Evolutionary conservation across 1,140 invertebrate species (phyloP), one percentile per base, ranked within the genome.

Genomic region (Brachionus rotundiformis): DNA sequence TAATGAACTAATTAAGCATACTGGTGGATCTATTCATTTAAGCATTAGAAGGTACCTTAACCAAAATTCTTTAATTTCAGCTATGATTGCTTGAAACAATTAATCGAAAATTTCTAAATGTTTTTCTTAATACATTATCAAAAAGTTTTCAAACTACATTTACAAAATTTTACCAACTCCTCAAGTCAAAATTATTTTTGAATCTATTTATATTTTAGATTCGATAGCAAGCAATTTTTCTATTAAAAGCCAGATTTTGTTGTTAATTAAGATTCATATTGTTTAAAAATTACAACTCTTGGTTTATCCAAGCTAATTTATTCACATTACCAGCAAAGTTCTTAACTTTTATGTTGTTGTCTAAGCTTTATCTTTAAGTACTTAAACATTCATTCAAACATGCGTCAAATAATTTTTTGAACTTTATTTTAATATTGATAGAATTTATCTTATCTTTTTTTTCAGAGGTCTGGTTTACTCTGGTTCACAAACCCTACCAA

Each of bases 1-100:
- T 31, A 93, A 94, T 87, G 93, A 93, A 85, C 88, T 95, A 80
- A 95, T 96, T 87, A 92, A 92, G 87, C 92, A 92, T 86, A 92
- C 93, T n/a, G 87, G 87, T 27, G 86, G 86, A 36, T 84, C 82
- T 77, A 83, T 88, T 23, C 76, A 84, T n/a, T 82, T 87, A 10
- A 82, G 81, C n/a, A 82, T 88, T 31, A 82, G 84, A 82, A 87
- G 86, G 87, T 88, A 81, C 79, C 68, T 54, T 54, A 23, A 8
- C 36, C 16, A 54, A 54, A 49, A 33, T 47, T 65, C 54, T 79
- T 29, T 6, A 68, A 39, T 16, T 75, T 39, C 65, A 41, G n/a
- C 39, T 41, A 11, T 41, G 16, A 41, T 39, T 16, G 33, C 25
- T 73, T 39, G 31, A 44, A 39, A 44, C 3, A 47, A 75, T 7